Conservation (phyloP, 2,797 vertebrate species). For the Hemibagrus guttatus region DNA sequence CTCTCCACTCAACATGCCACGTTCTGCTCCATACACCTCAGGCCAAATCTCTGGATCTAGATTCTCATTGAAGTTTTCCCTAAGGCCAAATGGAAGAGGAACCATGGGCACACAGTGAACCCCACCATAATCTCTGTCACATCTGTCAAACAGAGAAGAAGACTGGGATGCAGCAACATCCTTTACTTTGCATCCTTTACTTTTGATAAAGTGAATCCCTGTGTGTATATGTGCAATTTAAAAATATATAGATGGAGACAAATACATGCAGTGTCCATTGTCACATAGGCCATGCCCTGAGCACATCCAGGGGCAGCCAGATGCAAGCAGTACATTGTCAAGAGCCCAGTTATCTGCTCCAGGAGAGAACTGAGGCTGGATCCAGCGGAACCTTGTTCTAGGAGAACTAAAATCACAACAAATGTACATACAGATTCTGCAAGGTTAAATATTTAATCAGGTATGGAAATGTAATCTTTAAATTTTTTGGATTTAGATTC, state of each 20-base stretch:
- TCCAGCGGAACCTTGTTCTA: slow-evolving; percentile 96
- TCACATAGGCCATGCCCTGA: slow-evolving; percentile 94
- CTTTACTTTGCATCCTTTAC: not conserved
- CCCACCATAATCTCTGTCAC: slow-evolving; percentile 92
- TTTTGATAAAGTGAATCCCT: not conserved
- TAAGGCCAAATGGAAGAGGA: slow-evolving; percentile 87
- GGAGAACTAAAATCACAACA: slow-evolving; percentile 79
- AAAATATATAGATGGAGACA: slow-evolving; percentile 45
- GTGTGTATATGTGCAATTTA: not conserved
- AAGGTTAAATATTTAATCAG: not conserved
- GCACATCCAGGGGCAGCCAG: slow-evolving; percentile 98
- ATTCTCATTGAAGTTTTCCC: slow-evolving; percentile 96
- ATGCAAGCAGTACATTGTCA: slow-evolving; percentile 91
- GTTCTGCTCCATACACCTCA: slow-evolving; percentile 92
- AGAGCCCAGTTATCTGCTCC: slow-evolving; percentile 91
- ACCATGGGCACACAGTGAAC: slow-evolving; percentile 86
- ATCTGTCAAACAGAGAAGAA: slow-evolving; percentile 70
- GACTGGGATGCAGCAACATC: not conserved
- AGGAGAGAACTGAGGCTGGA: slow-evolving; percentile 87
- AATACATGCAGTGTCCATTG: slow-evolving; percentile 90
- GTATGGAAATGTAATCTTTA: not conserved
- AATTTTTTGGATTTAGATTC: not conserved
- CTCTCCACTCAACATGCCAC: slow-evolving; percentile 92
- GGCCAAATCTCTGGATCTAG: slow-evolving; percentile 92
- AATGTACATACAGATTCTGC: not conserved